A percentile compares a stretch with the other conserved stretches of the same genome.
phyloP scores from a whole-genome alignment of 2,797 vertebrate species.

The Rhincodon typus region DNA sequence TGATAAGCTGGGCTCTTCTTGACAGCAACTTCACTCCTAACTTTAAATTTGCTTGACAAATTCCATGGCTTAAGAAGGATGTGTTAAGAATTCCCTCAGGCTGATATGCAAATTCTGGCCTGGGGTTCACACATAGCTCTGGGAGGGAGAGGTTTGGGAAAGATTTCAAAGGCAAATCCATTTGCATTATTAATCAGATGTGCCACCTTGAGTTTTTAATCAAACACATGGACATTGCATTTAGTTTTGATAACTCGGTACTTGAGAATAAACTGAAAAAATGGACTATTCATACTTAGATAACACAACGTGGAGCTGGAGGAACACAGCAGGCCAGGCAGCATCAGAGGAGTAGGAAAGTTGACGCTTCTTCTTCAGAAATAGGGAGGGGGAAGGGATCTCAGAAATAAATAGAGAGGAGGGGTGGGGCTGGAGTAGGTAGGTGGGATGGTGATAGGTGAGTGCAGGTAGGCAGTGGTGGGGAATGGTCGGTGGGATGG shows the following conservation, averaged over 20 bases:
- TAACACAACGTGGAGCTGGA: too few relatives aligned
- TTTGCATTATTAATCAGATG: neutral
- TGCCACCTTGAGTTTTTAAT: too few relatives aligned
- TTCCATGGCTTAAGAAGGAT: constrained; percentile 28
- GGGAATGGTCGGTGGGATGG: too few relatives aligned
- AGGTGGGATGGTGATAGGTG: too few relatives aligned
- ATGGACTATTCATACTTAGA: neutral
- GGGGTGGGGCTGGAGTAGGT: too few relatives aligned
- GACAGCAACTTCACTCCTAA: constrained; percentile 17
- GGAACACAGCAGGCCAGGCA: too few relatives aligned
- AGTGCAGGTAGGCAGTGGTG: too few relatives aligned
- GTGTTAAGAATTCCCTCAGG: neutral
- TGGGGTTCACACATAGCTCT: neutral
- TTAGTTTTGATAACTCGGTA: neutral
- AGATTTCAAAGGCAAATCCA: neutral
- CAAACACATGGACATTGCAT: neutral
- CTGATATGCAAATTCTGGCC: neutral
- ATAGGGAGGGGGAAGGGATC: too few relatives aligned
- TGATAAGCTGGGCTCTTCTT: neutral
- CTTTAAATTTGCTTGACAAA: constrained; percentile 42
- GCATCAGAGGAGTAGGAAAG: too few relatives aligned
- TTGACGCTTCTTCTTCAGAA: too few relatives aligned
- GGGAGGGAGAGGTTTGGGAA: neutral
- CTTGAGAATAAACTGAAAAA: neutral
- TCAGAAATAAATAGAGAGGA: too few relatives aligned